Conservation (phyloP, 2,797 vertebrate species). For the Discoglossus pictus region DNA sequence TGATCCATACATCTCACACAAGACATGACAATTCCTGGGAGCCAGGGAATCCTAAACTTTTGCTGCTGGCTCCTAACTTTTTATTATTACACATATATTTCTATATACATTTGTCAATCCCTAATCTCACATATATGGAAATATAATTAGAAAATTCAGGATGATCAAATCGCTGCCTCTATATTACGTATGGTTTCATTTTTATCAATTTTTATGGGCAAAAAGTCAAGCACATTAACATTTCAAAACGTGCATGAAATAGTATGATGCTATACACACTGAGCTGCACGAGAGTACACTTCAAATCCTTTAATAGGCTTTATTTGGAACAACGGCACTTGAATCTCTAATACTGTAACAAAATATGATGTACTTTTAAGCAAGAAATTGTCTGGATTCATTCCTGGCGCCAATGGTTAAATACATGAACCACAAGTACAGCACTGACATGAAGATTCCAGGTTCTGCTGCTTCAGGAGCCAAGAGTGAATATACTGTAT, state of each 20-base stretch:
- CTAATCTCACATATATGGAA: too few relatives aligned
- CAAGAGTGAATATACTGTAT: conserved; percentile 43
- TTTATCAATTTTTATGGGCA: conserved; percentile 14
- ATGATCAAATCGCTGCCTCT: too few relatives aligned
- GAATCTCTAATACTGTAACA: conserved; percentile 56
- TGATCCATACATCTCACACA: too few relatives aligned
- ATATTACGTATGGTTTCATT: too few relatives aligned
- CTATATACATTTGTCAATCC: too few relatives aligned
- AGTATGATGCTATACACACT: conserved; percentile 31
- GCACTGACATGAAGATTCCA: conserved; percentile 61
- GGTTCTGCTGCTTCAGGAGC: conserved; percentile 36
- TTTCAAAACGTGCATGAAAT: background rate
- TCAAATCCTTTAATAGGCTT: conserved; percentile 52
- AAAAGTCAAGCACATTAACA: conserved; percentile 41
- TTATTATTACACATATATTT: too few relatives aligned
- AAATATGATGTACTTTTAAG: conserved; percentile 52
- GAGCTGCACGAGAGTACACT: conserved; percentile 26
- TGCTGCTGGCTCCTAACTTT: too few relatives aligned
- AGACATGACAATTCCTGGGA: too few relatives aligned
- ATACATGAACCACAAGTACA: conserved; percentile 64
- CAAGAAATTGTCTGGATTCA: conserved; percentile 40
- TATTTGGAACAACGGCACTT: conserved; percentile 52
- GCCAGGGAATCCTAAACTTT: too few relatives aligned
- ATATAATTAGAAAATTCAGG: too few relatives aligned
- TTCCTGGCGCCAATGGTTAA: conserved; percentile 61